Conservation (phyloP, 2,797 vertebrate species). For the Cyclopterus lumpus region DNA sequence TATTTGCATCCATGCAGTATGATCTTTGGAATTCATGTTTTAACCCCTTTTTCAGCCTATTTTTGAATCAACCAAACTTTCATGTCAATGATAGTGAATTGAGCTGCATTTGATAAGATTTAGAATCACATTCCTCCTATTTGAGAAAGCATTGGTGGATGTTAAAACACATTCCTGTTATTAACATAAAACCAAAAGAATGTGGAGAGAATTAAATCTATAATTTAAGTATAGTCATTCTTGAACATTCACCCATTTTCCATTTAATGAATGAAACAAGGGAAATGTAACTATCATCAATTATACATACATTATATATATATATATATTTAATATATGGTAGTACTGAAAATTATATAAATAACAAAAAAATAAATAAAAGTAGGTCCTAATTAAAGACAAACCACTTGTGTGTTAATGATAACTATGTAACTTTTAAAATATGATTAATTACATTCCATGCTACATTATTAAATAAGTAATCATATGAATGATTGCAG, state of each 20-base stretch:
- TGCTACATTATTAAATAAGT: not conserved
- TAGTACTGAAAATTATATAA: not conserved
- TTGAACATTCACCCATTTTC: not conserved
- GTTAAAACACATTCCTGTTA: not conserved
- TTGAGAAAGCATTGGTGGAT: not conserved
- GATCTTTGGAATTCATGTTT: not conserved
- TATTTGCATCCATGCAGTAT: not conserved
- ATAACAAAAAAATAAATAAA: not conserved
- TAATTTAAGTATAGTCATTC: not conserved
- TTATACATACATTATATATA: not conserved
- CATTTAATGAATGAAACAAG: not conserved
- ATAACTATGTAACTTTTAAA: not conserved
- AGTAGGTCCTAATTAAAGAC: not conserved
- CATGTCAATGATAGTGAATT: not conserved
- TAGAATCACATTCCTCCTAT: not conserved
- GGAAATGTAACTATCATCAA: not conserved
- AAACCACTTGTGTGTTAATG: not conserved
- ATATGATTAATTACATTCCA: not conserved
- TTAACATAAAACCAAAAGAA: not conserved
- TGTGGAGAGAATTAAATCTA: not conserved
- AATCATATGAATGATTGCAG: not conserved
- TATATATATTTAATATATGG: not conserved
- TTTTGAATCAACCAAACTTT: not conserved
- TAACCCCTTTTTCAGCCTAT: not conserved
- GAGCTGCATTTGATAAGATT: not conserved